phyloP scores from a whole-genome alignment of 2,113 vertebrate genomes.

The Hippocampus barbouri region DNA sequence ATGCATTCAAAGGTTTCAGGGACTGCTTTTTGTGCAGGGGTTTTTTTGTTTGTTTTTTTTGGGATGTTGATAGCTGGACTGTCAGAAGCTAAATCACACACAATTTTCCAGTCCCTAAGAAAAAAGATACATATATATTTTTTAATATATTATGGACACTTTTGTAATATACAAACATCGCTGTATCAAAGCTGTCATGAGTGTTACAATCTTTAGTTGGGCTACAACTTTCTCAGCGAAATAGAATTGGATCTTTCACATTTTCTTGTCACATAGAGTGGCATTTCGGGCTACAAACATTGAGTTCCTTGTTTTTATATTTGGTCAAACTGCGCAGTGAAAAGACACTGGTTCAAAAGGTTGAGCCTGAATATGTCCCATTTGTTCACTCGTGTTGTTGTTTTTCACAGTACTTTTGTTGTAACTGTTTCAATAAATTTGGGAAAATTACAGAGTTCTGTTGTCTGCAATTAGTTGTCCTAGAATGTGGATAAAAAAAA shows the following conservation, averaged over 20 bases:
- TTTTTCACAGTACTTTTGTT: background rate
- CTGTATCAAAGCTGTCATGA: slow-evolving; percentile 38
- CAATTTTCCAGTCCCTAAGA: slow-evolving; percentile 15
- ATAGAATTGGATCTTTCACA: background rate
- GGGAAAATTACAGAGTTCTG: background rate
- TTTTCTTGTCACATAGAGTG: background rate
- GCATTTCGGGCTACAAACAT: background rate
- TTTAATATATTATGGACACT: slow-evolving; percentile 59
- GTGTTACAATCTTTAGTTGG: slow-evolving; percentile 27
- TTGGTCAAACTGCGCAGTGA: background rate
- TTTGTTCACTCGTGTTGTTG: background rate
- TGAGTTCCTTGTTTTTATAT: background rate
- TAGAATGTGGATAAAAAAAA: no score
- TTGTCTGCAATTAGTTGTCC: background rate
- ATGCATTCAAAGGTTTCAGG: slow-evolving; percentile 15
- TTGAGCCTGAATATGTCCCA: background rate
- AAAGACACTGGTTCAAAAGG: background rate
- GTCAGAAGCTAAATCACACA: slow-evolving; percentile 41
- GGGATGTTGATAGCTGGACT: slow-evolving; percentile 47
- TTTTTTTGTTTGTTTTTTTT: background rate
- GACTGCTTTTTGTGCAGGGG: slow-evolving; percentile 17
- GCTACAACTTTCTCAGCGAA: background rate
- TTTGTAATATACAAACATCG: slow-evolving; percentile 52
- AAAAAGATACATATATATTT: slow-evolving; percentile 36
- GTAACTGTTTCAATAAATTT: slow-evolving; percentile 3